Evolutionary conservation across 2,888 invertebrate species (phyloP).

Genomic region (Hirtodrosophila histrioides): DNA sequence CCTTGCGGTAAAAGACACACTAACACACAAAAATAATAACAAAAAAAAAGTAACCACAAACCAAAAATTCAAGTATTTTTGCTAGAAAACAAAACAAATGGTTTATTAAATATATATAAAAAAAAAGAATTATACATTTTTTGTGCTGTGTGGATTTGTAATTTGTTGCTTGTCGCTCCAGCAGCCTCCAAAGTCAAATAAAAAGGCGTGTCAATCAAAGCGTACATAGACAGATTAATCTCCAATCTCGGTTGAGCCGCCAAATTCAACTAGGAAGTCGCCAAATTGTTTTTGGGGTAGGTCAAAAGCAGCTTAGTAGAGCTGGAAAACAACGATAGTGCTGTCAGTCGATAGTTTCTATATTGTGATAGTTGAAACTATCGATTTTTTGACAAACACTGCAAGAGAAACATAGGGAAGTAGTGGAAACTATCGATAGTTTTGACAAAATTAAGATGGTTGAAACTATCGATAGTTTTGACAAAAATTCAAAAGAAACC

Average conservation of each 20-base stretch:
- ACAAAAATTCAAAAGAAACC: too few species aligned
- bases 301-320: conserved; percentile 48
- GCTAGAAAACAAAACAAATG: conserved; percentile 66
- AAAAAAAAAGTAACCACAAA: conserved; percentile 27
- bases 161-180: conserved; percentile 33
- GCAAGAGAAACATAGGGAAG: too few species aligned
- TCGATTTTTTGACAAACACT: too few species aligned
- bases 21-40: conserved; percentile 31
- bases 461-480: too few species aligned
- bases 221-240: conserved; percentile 54
- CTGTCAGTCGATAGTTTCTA: too few species aligned
- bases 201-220: conserved; percentile 69
- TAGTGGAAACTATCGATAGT: too few species aligned
- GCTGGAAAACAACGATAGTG: too few species aligned
- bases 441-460: too few species aligned
- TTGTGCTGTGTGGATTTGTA: conserved; percentile 24
- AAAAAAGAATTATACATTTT: conserved; percentile 42
- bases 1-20: conserved; percentile 74
- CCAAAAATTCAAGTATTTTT: conserved; percentile 42
- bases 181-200: conserved; percentile 61
- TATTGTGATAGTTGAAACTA: too few species aligned
- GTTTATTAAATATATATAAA: conserved; percentile 65
- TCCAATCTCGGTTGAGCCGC: conserved; percentile 22
- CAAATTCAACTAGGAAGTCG: conserved; percentile 63
- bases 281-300: conserved; percentile 56